phyloP scores from a whole-genome alignment of 2,797 vertebrate genomes.

The Chrosomus eos region DNA sequence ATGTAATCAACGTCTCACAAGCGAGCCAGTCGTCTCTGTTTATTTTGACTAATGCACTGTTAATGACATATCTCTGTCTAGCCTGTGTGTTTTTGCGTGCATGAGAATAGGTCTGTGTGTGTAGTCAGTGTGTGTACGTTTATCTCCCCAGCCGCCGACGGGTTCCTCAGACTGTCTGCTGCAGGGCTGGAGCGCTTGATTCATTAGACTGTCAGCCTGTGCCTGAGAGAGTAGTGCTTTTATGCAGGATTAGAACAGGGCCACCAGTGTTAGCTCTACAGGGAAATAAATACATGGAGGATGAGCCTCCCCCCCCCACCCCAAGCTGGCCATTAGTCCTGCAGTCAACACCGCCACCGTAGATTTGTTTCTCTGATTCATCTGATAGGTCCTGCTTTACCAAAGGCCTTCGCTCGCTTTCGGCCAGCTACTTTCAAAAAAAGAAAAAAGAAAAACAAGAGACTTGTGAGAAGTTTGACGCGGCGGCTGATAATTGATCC shows the following conservation, averaged over 20 bases:
- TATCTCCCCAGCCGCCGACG: slow-evolving; percentile 45
- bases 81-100: slow-evolving; percentile 44
- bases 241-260: slow-evolving; percentile 76
- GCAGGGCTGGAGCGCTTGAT: slow-evolving; percentile 82
- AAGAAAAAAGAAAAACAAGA: neutral
- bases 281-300: slow-evolving; percentile 79
- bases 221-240: slow-evolving; percentile 74
- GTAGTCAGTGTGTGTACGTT: slow-evolving; percentile 36
- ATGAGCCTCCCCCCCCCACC: slow-evolving; percentile 65
- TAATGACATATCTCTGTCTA: slow-evolving; percentile 56
- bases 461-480: slow-evolving; percentile 34
- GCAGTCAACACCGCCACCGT: slow-evolving; percentile 72
- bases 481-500: slow-evolving; percentile 3
- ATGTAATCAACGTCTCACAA: slow-evolving; percentile 49
- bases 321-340: slow-evolving; percentile 76
- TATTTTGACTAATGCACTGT: slow-evolving; percentile 59
- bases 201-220: slow-evolving; percentile 81
- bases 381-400: slow-evolving; percentile 65
- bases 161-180: slow-evolving; percentile 70
- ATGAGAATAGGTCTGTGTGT: slow-evolving; percentile 38
- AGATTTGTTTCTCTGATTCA: slow-evolving; percentile 74
- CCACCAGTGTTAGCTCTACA: slow-evolving; percentile 79
- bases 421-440: slow-evolving; percentile 9
- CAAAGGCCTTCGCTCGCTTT: slow-evolving; percentile 37
- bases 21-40: slow-evolving; percentile 51